Evolutionary conservation across 2,888 invertebrate species (phyloP).

Genomic region (Chironomus tentans): DNA sequence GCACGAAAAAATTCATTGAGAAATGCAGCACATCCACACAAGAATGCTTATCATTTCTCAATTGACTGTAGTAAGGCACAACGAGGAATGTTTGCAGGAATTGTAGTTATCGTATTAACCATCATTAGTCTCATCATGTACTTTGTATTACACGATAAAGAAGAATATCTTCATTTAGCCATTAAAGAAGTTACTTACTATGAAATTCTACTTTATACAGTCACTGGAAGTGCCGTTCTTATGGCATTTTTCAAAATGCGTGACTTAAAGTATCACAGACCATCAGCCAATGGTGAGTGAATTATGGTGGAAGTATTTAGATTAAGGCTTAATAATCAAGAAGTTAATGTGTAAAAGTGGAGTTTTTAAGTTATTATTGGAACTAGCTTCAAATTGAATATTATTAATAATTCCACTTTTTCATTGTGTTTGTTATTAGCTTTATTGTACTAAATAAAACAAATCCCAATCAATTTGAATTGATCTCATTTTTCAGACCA

Average conservation of each 20-base stretch:
- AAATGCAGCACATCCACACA: slow-evolving; percentile 31
- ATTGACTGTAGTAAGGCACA: slow-evolving; percentile 80
- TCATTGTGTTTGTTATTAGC: too few relatives aligned
- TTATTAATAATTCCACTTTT: too few relatives aligned
- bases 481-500: slow-evolving; percentile 24
- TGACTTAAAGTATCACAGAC: slow-evolving; percentile 49
- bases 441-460: too few relatives aligned
- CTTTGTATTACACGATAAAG: slow-evolving; percentile 67
- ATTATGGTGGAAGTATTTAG: too few relatives aligned
- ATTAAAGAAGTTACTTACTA: slow-evolving; percentile 67
- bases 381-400: too few relatives aligned
- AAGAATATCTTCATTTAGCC: slow-evolving; percentile 53
- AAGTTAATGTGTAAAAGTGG: too few relatives aligned
- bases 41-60: slow-evolving; percentile 55
- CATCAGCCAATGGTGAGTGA: slow-evolving; percentile 47
- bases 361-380: too few relatives aligned
- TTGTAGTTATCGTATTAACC: slow-evolving; percentile 68
- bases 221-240: slow-evolving; percentile 54
- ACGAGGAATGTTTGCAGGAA: slow-evolving; percentile 64
- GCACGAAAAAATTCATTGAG: slow-evolving; percentile 39
- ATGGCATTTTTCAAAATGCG: slow-evolving; percentile 61
- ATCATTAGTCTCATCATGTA: slow-evolving; percentile 84
- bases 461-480: too few relatives aligned
- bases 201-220: slow-evolving; percentile 61
- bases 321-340: too few relatives aligned